Percentiles rank a stretch among this genome's conserved stretches.
Evolutionary conservation across 37 sponge, comb jelly and placozoan genomes (phyloP).

Genomic region (Beroe ovata): DNA sequence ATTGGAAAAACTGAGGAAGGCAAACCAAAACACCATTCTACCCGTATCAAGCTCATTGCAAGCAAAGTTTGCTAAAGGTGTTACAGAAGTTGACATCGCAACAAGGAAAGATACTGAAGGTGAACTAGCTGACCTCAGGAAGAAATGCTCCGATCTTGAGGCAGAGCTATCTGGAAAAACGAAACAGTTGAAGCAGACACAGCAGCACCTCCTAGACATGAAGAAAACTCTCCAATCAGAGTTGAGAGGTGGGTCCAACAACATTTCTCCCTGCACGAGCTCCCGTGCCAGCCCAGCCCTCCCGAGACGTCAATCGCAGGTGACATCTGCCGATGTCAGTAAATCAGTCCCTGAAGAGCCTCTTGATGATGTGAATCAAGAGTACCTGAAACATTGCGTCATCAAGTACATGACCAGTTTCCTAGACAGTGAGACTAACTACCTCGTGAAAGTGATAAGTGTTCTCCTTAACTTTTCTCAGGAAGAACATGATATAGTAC

Average conservation of each 20-base stretch:
- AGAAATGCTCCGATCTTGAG: background rate
- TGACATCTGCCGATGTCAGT: background rate
- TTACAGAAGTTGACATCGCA: constrained; percentile 48
- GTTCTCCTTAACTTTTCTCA: constrained; percentile 30
- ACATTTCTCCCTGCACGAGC: constrained; percentile 19
- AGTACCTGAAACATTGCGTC: constrained; percentile 51
- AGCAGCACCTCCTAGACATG: constrained; percentile 45
- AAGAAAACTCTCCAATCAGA: constrained; percentile 29
- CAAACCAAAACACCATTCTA: constrained; percentile 18
- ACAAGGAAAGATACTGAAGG: constrained; percentile 36
- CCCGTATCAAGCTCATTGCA: constrained; percentile 51
- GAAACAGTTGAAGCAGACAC: constrained; percentile 59
- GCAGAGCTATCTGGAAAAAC: constrained; percentile 15
- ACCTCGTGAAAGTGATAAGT: constrained; percentile 5
- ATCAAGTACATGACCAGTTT: constrained; percentile 21
- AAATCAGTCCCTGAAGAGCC: background rate
- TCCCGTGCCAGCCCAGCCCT: constrained; percentile 34
- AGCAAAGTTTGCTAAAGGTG: constrained; percentile 49
- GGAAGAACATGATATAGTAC: constrained; percentile 7
- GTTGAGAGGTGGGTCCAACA: constrained; percentile 25
- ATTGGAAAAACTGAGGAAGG: background rate
- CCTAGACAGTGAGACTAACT: constrained; percentile 30
- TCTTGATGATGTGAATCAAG: background rate
- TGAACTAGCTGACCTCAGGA: background rate
- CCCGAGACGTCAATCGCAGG: background rate